Conservation (phyloP, 2,888 invertebrate genomes). For the Lasioglossum oenotherae region DNA sequence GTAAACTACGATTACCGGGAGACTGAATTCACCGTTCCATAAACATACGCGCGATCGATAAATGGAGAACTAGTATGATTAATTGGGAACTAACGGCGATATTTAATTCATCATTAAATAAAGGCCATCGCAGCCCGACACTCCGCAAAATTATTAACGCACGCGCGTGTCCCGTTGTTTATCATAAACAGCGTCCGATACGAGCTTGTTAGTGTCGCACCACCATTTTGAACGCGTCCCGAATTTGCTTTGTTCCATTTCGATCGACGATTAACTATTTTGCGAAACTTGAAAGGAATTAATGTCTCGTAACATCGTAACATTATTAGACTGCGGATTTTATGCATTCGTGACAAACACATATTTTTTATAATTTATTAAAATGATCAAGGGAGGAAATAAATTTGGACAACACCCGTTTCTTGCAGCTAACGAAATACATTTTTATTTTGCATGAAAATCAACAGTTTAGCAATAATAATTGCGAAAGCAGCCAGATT, state of each 20-base stretch:
- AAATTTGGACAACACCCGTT: too few species aligned
- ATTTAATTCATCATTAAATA: conserved; percentile 36
- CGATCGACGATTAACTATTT: not conserved
- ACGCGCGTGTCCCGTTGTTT: conserved; percentile 19
- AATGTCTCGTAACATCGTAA: too few species aligned
- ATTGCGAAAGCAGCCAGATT: too few species aligned
- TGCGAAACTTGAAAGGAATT: too few species aligned
- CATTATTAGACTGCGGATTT: too few species aligned
- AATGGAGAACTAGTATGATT: conserved; percentile 32
- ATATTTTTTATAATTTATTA: too few species aligned
- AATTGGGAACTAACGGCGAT: conserved; percentile 30
- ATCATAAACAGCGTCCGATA: conserved; percentile 27
- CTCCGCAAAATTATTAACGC: conserved; percentile 36
- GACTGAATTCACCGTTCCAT: not conserved
- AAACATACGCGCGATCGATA: conserved; percentile 11
- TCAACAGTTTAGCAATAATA: too few species aligned
- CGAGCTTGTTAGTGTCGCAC: not conserved
- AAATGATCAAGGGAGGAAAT: too few species aligned
- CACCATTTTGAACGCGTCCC: not conserved
- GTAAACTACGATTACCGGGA: not conserved
- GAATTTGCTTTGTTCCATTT: not conserved
- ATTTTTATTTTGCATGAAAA: too few species aligned
- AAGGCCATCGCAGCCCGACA: not conserved
- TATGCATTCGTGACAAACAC: too few species aligned
- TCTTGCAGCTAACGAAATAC: too few species aligned